Percentiles rank a stretch among this genome's conserved stretches.
These are phyloP conservation scores for Danio tinwini DNA, from an alignment of 2,797 vertebrate species.

Conservation along the genomic window DNA sequence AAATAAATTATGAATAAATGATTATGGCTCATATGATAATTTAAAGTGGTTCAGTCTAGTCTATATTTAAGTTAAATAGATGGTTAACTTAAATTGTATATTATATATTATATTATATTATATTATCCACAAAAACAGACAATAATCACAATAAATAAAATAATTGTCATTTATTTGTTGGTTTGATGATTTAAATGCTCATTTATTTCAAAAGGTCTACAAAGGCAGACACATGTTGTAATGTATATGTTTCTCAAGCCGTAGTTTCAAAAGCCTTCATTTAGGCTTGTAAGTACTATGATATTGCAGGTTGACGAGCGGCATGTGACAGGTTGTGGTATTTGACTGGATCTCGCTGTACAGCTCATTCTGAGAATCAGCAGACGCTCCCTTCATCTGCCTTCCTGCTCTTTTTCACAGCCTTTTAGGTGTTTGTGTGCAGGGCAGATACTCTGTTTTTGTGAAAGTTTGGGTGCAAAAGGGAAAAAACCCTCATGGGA, in stretches of 20 bases:
- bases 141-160: no score
- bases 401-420: neutral
- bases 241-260: neutral
- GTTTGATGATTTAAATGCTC: no score
- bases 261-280: neutral
- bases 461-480: neutral
- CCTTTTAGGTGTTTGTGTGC: neutral
- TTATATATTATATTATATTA: no score
- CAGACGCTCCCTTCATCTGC: neutral
- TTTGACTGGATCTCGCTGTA: neutral
- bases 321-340: conserved; percentile 39
- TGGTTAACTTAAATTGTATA: no score
- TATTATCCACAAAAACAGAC: no score
- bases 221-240: neutral
- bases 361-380: conserved; percentile 29
- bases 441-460: neutral
- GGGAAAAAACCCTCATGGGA: neutral
- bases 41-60: no score
- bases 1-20: no score
- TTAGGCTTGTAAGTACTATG: neutral
- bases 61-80: no score
- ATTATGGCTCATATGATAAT: no score
- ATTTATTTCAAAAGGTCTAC: neutral
- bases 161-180: no score
- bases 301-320: neutral